Evolutionary conservation across 2,888 invertebrate species (phyloP).

Genomic region (Poecilobothrus nobilitatus): DNA sequence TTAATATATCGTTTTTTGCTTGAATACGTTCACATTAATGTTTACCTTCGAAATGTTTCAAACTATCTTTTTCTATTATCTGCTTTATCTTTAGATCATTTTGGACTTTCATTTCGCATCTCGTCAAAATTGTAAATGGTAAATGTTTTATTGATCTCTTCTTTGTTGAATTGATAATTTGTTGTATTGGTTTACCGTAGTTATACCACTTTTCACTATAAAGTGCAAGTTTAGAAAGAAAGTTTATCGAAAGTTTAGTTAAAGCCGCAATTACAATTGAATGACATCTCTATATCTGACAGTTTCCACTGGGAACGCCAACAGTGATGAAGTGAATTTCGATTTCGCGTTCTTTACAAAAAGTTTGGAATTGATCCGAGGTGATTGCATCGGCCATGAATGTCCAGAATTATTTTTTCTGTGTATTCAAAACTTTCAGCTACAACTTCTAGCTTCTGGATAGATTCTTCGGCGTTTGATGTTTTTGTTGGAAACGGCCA

Average conservation of each 20-base stretch:
- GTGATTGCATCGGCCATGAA: conserved; percentile 35
- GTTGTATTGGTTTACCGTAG: too few species aligned
- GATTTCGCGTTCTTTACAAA: conserved; percentile 23
- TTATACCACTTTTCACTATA: not conserved
- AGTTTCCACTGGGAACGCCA: not conserved
- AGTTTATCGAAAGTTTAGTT: not conserved
- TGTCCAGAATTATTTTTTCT: conserved; percentile 30
- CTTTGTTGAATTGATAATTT: not conserved
- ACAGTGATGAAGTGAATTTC: not conserved
- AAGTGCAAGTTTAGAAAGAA: too few species aligned
- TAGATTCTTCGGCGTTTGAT: conserved; percentile 24
- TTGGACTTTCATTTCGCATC: not conserved
- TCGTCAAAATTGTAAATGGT: not conserved
- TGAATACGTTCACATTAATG: not conserved
- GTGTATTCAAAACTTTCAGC: conserved; percentile 33
- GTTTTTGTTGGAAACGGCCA: too few species aligned
- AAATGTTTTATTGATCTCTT: not conserved
- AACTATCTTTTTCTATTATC: not conserved
- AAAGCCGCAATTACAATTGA: not conserved
- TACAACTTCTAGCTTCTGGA: conserved; percentile 28
- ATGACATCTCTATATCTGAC: not conserved
- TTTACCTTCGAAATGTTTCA: not conserved
- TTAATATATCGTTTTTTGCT: too few species aligned
- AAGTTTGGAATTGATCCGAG: conserved; percentile 30
- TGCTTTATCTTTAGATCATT: not conserved